Conservation (phyloP, 2,113 vertebrate species). For the Percopsis transmontana region DNA sequence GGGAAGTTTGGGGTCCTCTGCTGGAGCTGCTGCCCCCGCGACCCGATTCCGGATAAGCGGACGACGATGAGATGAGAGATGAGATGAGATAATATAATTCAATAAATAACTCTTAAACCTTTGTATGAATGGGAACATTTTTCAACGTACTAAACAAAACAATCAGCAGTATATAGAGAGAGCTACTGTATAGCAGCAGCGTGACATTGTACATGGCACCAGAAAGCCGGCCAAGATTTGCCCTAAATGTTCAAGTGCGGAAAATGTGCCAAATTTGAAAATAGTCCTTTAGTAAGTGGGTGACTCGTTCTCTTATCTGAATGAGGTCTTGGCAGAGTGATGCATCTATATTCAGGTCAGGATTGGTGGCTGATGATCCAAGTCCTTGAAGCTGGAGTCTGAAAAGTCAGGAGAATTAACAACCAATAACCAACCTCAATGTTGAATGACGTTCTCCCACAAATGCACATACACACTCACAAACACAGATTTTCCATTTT, state of each 20-base stretch:
- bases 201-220: neutral
- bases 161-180: no score
- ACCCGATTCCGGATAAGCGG: no score
- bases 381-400: constrained; percentile 27
- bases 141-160: neutral
- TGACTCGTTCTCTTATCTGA: constrained; percentile 6
- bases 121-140: neutral
- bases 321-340: neutral
- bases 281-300: no score
- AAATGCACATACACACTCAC: neutral
- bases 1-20: no score
- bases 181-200: neutral
- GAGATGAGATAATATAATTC: no score
- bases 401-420: constrained; percentile 23
- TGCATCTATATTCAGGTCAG: constrained; percentile 39
- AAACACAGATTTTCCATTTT: neutral
- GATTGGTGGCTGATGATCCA: constrained; percentile 20
- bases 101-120: constrained; percentile 12
- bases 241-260: neutral
- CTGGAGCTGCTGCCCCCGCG: no score
- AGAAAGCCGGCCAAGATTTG: neutral
- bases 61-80: no score
- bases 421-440: constrained; percentile 29
- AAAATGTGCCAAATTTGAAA: no score
- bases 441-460: constrained; percentile 11